These are phyloP conservation scores for Labeo rohita DNA, from an alignment of 2,113 vertebrate genomes.

Conservation along the genomic window DNA sequence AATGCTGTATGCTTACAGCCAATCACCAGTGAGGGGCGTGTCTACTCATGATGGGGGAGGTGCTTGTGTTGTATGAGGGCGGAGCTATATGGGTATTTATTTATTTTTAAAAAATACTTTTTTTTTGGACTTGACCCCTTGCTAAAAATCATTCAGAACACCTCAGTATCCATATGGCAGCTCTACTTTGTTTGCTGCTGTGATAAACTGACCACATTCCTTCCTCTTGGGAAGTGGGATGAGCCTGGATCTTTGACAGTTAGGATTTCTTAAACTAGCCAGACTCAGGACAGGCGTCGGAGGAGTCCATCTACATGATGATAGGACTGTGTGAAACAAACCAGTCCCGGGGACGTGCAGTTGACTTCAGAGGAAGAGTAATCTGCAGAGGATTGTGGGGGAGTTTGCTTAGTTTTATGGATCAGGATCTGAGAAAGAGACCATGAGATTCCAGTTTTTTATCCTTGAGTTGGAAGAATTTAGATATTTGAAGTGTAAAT, in stretches of 20 bases:
- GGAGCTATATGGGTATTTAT: no score
- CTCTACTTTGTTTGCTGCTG: not conserved
- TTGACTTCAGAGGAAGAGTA: conserved; percentile 4
- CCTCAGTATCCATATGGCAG: not conserved
- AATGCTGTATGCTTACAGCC: no score
- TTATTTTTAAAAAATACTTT: no score
- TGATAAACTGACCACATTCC: not conserved
- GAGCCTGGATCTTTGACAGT: conserved; percentile 50
- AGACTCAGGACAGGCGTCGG: conserved; percentile 35
- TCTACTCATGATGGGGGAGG: no score
- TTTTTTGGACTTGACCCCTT: not conserved
- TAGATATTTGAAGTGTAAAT: not conserved
- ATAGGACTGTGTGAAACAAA: conserved; percentile 44
- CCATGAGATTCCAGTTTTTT: conserved; percentile 11
- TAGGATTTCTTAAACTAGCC: conserved; percentile 44
- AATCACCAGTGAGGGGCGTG: no score
- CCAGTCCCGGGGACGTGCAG: conserved; percentile 5
- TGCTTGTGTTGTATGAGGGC: no score
- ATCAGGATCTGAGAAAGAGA: conserved; percentile 31
- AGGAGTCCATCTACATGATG: conserved; percentile 34
- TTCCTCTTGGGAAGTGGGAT: conserved; percentile 51
- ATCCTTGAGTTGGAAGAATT: conserved; percentile 8
- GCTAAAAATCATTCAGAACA: not conserved
- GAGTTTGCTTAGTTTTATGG: conserved; percentile 1
- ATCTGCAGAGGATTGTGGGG: conserved; percentile 35